Conservation (phyloP, 2,888 invertebrate species). For the Heliconius ethilla region DNA sequence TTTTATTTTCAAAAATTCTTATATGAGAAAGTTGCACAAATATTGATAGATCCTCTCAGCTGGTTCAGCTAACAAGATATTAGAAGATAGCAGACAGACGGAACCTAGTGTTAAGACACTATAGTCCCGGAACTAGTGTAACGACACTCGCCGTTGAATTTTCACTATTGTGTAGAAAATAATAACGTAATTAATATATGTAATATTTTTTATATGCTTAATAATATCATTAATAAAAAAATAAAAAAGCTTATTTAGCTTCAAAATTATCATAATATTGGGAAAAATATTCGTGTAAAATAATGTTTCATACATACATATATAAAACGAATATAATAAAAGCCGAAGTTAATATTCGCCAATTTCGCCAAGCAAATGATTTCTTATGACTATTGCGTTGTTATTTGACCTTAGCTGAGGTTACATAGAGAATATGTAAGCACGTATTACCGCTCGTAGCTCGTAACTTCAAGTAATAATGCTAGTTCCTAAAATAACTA, state of each 20-base stretch:
- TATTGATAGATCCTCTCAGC: too few species aligned
- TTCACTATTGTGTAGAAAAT: background rate
- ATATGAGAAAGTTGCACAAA: too few species aligned
- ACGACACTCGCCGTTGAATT: background rate
- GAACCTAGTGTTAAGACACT: background rate
- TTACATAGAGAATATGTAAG: conserved; percentile 17
- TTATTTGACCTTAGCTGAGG: conserved; percentile 10
- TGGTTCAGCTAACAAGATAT: too few species aligned
- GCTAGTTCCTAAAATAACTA: conserved; percentile 3
- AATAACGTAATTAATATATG: too few species aligned
- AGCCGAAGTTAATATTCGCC: background rate
- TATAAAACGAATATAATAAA: background rate
- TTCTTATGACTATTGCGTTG: conserved; percentile 18
- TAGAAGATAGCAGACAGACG: too few species aligned
- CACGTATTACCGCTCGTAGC: conserved; percentile 1
- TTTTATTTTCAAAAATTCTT: too few species aligned
- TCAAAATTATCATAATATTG: too few species aligned
- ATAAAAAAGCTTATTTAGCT: too few species aligned
- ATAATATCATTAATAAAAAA: too few species aligned
- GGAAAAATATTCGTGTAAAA: too few species aligned
- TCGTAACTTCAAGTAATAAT: conserved; percentile 21
- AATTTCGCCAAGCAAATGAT: conserved; percentile 4
- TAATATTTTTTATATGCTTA: too few species aligned
- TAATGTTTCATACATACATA: too few species aligned
- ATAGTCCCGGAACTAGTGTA: background rate